A percentile compares a stretch with the other conserved stretches of the same genome.
These are phyloP conservation scores for Drosophila santomea DNA, from an alignment of 1,140 invertebrate genomes.

Conservation along the genomic window DNA sequence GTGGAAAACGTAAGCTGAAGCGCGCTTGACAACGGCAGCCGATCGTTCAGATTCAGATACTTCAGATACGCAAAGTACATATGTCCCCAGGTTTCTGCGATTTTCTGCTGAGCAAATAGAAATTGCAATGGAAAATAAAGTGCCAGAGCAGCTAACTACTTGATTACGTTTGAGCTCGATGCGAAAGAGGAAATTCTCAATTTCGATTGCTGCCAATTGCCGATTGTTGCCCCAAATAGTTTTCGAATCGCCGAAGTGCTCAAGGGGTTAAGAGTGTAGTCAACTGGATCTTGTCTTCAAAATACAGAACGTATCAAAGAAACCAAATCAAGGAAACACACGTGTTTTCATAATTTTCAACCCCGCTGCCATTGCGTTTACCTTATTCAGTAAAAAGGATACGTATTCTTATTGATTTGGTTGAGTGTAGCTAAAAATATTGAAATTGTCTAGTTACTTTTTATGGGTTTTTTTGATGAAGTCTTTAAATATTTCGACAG, in stretches of 20 bases:
- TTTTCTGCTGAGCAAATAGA: conserved; percentile 52
- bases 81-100: conserved; percentile 1
- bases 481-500: not conserved
- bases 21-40: conserved; percentile 62
- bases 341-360: too few species aligned
- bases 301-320: too few species aligned
- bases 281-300: not conserved
- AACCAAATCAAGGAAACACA: too few species aligned
- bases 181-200: conserved; percentile 29
- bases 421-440: too few species aligned
- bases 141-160: conserved; percentile 20
- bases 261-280: not conserved
- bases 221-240: not conserved
- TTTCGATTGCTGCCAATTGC: conserved; percentile 21
- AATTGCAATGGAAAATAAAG: conserved; percentile 31
- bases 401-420: too few species aligned
- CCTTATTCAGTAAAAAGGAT: too few species aligned
- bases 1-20: conserved; percentile 31
- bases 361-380: too few species aligned
- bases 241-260: not conserved
- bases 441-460: too few species aligned
- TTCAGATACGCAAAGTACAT: too few species aligned
- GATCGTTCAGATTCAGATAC: conserved; percentile 8
- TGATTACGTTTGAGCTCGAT: conserved; percentile 6
- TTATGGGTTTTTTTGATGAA: not conserved